phyloP scores from a whole-genome alignment of 2,888 invertebrate genomes.

The Sisyra nigra region DNA sequence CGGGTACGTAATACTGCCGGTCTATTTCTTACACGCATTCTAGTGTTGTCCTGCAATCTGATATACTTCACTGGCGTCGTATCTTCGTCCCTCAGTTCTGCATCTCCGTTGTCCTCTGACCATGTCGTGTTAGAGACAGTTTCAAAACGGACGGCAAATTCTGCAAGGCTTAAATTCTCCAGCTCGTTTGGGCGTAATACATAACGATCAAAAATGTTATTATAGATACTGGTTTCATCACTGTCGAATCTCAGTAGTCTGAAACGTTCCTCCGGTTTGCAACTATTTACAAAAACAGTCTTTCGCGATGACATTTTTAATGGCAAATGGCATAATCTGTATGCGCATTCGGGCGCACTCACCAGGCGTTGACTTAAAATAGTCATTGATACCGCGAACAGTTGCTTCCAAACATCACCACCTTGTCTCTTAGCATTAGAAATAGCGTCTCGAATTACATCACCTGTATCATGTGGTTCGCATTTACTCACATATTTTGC shows the following conservation, averaged over 20 bases:
- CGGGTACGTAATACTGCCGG: constrained; percentile 16
- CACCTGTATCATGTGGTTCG: constrained; percentile 11
- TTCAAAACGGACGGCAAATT: background rate
- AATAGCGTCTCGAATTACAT: constrained; percentile 10
- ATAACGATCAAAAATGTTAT: background rate
- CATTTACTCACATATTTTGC: constrained; percentile 8
- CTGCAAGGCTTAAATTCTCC: background rate
- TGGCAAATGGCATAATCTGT: constrained; percentile 14
- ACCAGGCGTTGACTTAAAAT: constrained; percentile 16
- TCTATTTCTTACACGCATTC: constrained; percentile 11
- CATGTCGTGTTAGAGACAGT: background rate
- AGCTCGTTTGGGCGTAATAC: background rate
- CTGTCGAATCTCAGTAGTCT: constrained; percentile 16
- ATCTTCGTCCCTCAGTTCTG: background rate
- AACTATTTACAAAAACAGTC: constrained; percentile 7
- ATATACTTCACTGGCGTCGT: constrained; percentile 12
- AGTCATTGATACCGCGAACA: constrained; percentile 10
- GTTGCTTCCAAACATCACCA: constrained; percentile 7
- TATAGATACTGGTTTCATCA: constrained; percentile 14
- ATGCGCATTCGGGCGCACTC: constrained; percentile 18
- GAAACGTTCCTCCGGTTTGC: constrained; percentile 16
- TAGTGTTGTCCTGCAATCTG: constrained; percentile 14
- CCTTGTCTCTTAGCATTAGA: constrained; percentile 5
- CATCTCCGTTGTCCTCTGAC: background rate
- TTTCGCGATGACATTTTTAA: constrained; percentile 9